phyloP scores from a whole-genome alignment of 2,113 vertebrate genomes.

The Natator depressus region DNA sequence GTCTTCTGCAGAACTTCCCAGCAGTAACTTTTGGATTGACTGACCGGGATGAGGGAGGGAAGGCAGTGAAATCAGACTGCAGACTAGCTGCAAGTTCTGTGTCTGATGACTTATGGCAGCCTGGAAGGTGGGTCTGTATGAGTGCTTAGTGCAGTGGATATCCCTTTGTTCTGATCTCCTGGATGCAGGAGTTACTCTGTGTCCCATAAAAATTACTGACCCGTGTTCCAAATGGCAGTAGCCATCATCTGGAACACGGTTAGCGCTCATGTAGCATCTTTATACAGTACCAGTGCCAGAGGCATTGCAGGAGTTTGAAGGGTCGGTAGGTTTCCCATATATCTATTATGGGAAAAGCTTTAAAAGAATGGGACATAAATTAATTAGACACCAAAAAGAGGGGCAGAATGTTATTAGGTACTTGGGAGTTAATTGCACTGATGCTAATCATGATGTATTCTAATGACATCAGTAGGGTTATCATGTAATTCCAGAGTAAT shows the following conservation, averaged over 20 bases:
- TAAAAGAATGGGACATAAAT: slow-evolving; percentile 49
- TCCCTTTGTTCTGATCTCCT: neutral
- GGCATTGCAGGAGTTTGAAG: neutral
- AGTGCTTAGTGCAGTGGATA: neutral
- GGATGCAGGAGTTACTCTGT: neutral
- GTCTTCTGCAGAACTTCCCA: neutral
- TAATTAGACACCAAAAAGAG: slow-evolving; percentile 44
- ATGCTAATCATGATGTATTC: neutral
- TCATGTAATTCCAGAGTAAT: slow-evolving; percentile 47
- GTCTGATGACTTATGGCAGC: neutral
- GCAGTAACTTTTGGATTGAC: neutral
- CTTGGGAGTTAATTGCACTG: slow-evolving; percentile 37
- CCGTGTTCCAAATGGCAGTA: neutral
- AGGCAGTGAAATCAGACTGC: neutral
- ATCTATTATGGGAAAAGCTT: neutral
- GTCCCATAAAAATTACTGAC: neutral
- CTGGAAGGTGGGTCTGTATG: neutral
- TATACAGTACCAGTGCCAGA: neutral
- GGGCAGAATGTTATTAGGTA: slow-evolving; percentile 33
- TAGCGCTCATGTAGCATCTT: neutral
- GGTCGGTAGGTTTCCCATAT: neutral
- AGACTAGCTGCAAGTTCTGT: neutral
- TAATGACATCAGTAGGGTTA: slow-evolving; percentile 28
- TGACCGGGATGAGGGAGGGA: neutral
- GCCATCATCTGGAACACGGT: neutral